Conservation (phyloP, 2,888 invertebrate species). For the Lucinisca nassula region DNA sequence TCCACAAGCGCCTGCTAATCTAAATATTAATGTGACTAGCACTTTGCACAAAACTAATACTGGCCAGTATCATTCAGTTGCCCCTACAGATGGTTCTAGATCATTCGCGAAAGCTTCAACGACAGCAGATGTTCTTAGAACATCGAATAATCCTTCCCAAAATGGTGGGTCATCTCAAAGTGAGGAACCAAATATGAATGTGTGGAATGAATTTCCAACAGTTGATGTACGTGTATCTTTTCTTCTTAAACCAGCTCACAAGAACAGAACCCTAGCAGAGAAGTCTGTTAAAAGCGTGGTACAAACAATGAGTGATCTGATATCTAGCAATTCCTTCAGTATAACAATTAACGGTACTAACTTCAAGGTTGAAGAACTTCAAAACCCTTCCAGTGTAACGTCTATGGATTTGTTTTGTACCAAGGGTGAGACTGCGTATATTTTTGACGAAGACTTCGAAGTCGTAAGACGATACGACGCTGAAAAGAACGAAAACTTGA, state of each 20-base stretch:
- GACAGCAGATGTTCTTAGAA: background rate
- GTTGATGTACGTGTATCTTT: conserved; percentile 71
- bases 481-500: conserved; percentile 43
- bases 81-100: background rate
- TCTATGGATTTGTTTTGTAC: conserved; percentile 68
- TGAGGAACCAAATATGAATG: background rate
- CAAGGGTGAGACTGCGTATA: conserved; percentile 48
- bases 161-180: background rate
- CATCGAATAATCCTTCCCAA: background rate
- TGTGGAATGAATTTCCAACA: background rate
- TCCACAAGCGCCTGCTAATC: background rate
- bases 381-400: conserved; percentile 42
- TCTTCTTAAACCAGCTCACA: conserved; percentile 72
- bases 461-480: conserved; percentile 29
- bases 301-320: conserved; percentile 70
- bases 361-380: conserved; percentile 70
- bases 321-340: conserved; percentile 69
- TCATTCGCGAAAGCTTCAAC: background rate
- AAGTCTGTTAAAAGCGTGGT: conserved; percentile 70
- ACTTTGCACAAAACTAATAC: background rate
- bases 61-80: background rate
- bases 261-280: conserved; percentile 57
- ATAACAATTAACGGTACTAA: conserved; percentile 79
- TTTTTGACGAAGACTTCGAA: conserved; percentile 52
- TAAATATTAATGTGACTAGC: background rate